Evolutionary conservation across 1,140 invertebrate genomes (phyloP).

Genomic region (Homalodisca vitripennis): DNA sequence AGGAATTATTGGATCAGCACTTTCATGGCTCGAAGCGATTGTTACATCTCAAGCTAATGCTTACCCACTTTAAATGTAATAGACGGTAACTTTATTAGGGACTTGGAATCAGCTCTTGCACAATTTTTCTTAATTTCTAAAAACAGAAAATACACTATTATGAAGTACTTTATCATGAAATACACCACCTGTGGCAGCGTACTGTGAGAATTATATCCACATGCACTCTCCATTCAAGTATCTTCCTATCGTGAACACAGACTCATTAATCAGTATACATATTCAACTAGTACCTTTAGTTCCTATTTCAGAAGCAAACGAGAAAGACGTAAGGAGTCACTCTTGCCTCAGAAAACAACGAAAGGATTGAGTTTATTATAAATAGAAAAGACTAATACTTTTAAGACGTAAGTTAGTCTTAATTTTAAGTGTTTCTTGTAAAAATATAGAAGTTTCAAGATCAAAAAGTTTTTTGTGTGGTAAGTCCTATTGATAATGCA

Average conservation of each 20-base stretch:
- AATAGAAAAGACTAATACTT: not conserved
- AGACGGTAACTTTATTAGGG: not conserved
- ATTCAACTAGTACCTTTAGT: slow-evolving; percentile 9
- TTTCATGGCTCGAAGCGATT: not conserved
- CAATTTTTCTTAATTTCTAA: not conserved
- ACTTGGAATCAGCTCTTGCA: not conserved
- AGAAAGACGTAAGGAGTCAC: slow-evolving; percentile 3
- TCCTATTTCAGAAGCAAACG: slow-evolving; percentile 17
- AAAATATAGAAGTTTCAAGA: too few relatives aligned
- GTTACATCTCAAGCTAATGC: not conserved
- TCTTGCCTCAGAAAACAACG: not conserved
- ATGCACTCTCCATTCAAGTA: slow-evolving; percentile 18
- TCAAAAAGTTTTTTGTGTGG: too few relatives aligned
- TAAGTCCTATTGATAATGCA: too few relatives aligned
- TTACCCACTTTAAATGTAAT: not conserved
- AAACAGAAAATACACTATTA: not conserved
- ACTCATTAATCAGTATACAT: slow-evolving; percentile 4
- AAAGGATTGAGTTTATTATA: not conserved
- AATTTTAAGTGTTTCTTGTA: too few relatives aligned
- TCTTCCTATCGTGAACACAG: not conserved
- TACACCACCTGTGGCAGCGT: not conserved
- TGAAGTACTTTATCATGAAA: not conserved
- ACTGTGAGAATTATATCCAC: slow-evolving; percentile 2
- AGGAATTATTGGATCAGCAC: not conserved
- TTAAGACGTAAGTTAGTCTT: too few relatives aligned